phyloP scores from a whole-genome alignment of 2,113 vertebrate genomes.

The Camelus dromedarius region DNA sequence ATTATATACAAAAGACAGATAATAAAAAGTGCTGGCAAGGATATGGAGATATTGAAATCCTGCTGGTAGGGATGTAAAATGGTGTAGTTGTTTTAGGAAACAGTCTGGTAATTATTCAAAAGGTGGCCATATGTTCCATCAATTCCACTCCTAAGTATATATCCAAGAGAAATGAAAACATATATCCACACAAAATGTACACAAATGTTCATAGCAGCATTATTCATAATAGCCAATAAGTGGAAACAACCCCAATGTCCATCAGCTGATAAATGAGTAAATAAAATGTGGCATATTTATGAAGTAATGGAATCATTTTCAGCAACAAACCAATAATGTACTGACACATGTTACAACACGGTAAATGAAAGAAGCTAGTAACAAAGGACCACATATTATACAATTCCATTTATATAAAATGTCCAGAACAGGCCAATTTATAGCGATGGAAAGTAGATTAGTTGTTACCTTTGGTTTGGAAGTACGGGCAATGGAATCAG shows the following conservation, averaged over 20 bases:
- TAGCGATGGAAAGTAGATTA: not conserved
- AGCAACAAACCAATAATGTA: not conserved
- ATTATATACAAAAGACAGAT: not conserved
- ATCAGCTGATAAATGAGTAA: not conserved
- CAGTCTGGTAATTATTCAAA: not conserved
- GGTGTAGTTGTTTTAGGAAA: not conserved
- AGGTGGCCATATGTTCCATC: slow-evolving; percentile 4
- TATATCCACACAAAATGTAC: not conserved
- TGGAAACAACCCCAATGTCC: not conserved
- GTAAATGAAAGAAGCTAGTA: not conserved
- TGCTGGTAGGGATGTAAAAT: not conserved
- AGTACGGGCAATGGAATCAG: not conserved
- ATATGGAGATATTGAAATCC: not conserved
- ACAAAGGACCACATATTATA: not conserved
- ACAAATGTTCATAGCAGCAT: not conserved
- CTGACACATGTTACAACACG: not conserved
- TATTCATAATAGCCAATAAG: slow-evolving; percentile 9
- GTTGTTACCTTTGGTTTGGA: not conserved
- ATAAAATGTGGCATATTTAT: not conserved
- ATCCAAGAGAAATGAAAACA: slow-evolving; percentile 17
- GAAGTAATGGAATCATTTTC: not conserved
- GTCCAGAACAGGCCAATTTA: not conserved
- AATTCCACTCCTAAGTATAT: slow-evolving; percentile 2
- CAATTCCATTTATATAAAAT: not conserved
- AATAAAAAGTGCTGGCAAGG: not conserved